Conservation (phyloP, 2,113 vertebrate genomes). For the Toxostoma redivivum region DNA sequence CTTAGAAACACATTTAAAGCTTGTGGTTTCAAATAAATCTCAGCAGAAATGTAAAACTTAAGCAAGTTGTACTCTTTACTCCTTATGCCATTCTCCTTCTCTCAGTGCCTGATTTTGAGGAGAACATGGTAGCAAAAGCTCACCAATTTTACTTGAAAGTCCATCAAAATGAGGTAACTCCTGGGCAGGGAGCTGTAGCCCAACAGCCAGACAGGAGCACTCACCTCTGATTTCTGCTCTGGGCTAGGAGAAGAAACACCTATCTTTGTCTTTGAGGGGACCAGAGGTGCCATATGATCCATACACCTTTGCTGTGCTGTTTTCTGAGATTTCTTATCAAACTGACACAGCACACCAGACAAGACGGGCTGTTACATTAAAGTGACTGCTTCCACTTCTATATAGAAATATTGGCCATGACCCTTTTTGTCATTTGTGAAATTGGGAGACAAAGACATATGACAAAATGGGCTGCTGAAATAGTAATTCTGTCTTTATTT, state of each 20-base stretch:
- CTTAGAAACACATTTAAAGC: background rate
- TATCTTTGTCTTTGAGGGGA: background rate
- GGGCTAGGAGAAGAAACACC: background rate
- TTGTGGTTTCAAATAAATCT: background rate
- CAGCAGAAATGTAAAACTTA: background rate
- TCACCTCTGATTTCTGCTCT: background rate
- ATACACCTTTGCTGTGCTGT: background rate
- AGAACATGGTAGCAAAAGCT: background rate
- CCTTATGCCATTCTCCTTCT: background rate
- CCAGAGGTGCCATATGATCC: background rate
- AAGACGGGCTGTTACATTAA: background rate
- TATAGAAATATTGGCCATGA: background rate
- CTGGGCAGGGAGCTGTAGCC: background rate
- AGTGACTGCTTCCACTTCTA: background rate
- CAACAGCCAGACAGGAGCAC: background rate
- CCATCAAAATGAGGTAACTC: background rate
- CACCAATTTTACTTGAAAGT: background rate
- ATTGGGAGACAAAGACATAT: background rate
- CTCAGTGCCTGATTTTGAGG: background rate
- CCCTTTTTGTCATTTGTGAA: background rate
- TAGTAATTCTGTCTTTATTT: background rate
- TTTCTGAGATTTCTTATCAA: background rate
- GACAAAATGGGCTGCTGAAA: background rate
- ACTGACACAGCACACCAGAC: background rate
- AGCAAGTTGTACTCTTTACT: background rate